A percentile compares a stretch with the other conserved stretches of the same genome.
Evolutionary conservation across 2,888 invertebrate species (phyloP).

Genomic region (Eledona agricola): DNA sequence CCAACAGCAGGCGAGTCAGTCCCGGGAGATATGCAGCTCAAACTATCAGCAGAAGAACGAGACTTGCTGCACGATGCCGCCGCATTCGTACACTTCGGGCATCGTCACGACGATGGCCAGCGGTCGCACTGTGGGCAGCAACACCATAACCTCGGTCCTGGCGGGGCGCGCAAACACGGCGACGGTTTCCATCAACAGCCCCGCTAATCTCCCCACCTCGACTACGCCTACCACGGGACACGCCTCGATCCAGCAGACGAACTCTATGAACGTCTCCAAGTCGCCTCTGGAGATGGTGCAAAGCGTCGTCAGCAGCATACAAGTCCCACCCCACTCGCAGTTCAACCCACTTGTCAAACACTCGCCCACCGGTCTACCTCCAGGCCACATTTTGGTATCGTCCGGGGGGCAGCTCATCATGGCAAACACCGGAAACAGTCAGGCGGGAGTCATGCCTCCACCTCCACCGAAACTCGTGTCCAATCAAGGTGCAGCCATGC

Average conservation of each 20-base stretch:
- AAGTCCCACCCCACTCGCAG: slow-evolving; percentile 64
- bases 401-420: slow-evolving; percentile 79
- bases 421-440: slow-evolving; percentile 65
- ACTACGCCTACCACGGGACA: slow-evolving; percentile 47
- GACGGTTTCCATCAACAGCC: slow-evolving; percentile 77
- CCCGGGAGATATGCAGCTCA: slow-evolving; percentile 32
- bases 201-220: slow-evolving; percentile 61
- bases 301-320: slow-evolving; percentile 76
- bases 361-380: slow-evolving; percentile 64
- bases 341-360: slow-evolving; percentile 58
- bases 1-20: slow-evolving; percentile 37
- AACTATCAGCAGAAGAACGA: slow-evolving; percentile 41
- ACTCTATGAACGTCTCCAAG: slow-evolving; percentile 63
- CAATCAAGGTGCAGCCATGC: slow-evolving; percentile 63
- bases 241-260: slow-evolving; percentile 37
- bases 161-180: slow-evolving; percentile 80
- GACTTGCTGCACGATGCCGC: slow-evolving; percentile 40
- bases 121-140: slow-evolving; percentile 79
- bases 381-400: slow-evolving; percentile 79
- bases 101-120: slow-evolving; percentile 73
- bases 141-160: slow-evolving; percentile 82
- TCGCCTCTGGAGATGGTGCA: slow-evolving; percentile 82
- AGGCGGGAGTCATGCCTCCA: slow-evolving; percentile 72
- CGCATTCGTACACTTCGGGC: slow-evolving; percentile 52
- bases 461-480: slow-evolving; percentile 61